Conservation (phyloP, 2,797 vertebrate genomes). For the Lindbergichthys nudifrons region DNA sequence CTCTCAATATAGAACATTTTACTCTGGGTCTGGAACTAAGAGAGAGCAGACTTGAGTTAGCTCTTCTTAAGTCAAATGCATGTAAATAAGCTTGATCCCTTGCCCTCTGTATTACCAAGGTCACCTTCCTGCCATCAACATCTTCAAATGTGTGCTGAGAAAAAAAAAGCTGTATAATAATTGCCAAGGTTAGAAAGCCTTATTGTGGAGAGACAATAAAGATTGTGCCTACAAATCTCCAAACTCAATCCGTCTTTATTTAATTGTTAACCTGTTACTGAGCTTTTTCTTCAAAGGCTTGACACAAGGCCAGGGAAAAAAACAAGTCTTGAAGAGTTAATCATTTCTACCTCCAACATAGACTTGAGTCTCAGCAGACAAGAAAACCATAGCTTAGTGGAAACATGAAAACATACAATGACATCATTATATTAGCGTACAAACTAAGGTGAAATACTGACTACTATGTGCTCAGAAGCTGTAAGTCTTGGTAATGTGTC, state of each 20-base stretch:
- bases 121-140: conserved; percentile 18
- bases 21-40: conserved; percentile 27
- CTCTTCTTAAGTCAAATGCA: conserved; percentile 16
- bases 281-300: conserved; percentile 27
- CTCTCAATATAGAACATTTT: conserved; percentile 49
- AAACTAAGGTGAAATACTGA: neutral
- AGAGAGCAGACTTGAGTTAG: conserved; percentile 3
- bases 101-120: conserved; percentile 21
- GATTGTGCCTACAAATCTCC: neutral
- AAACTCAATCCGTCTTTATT: conserved; percentile 5
- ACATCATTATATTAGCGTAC: neutral
- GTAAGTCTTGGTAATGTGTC: conserved; percentile 9
- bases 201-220: conserved; percentile 11
- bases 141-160: conserved; percentile 14
- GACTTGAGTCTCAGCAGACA: neutral
- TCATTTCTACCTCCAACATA: conserved; percentile 46
- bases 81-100: conserved; percentile 25
- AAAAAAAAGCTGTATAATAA: conserved; percentile 8
- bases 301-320: neutral
- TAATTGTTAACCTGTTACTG: conserved; percentile 30
- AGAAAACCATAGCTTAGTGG: neutral
- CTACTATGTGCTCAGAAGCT: neutral
- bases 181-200: neutral
- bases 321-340: conserved; percentile 40
- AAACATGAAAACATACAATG: neutral